Percentiles rank a stretch among this genome's conserved stretches.
Evolutionary conservation across 2,888 invertebrate species (phyloP).

Genomic region (Neoascia interrupta): DNA sequence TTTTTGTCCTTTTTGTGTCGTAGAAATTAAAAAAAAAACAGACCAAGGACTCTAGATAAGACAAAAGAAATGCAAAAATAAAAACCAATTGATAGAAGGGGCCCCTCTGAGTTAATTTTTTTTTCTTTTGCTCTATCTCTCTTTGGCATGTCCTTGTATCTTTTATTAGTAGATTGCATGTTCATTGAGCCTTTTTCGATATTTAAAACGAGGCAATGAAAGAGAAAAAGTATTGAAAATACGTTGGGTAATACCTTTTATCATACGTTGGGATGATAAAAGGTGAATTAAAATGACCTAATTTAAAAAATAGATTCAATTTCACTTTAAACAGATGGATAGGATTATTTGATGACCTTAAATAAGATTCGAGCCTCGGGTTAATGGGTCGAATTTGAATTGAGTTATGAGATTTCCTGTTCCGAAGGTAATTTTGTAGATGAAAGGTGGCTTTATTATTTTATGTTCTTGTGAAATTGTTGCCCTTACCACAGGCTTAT

Average conservation of each 20-base stretch:
- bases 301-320: slow-evolving; percentile 60
- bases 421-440: too few relatives aligned
- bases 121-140: too few relatives aligned
- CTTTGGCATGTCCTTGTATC: too few relatives aligned
- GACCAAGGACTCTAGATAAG: slow-evolving; percentile 34
- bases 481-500: neutral
- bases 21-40: slow-evolving; percentile 66
- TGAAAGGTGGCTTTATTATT: neutral
- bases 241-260: too few relatives aligned
- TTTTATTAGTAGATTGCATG: slow-evolving; percentile 29
- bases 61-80: slow-evolving; percentile 24
- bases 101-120: slow-evolving; percentile 11
- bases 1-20: slow-evolving; percentile 22
- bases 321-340: slow-evolving; percentile 29
- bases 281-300: slow-evolving; percentile 59
- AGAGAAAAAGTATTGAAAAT: too few relatives aligned
- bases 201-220: slow-evolving; percentile 6
- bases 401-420: too few relatives aligned
- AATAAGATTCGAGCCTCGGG: neutral
- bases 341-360: neutral
- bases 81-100: slow-evolving; percentile 11
- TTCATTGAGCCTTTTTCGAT: slow-evolving; percentile 16
- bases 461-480: neutral
- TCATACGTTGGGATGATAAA: slow-evolving; percentile 44
- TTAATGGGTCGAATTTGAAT: too few relatives aligned